These are phyloP conservation scores for Anthopleura xanthogrammica DNA, from an alignment of 92 coral and sea anemone species.

Conservation along the genomic window DNA sequence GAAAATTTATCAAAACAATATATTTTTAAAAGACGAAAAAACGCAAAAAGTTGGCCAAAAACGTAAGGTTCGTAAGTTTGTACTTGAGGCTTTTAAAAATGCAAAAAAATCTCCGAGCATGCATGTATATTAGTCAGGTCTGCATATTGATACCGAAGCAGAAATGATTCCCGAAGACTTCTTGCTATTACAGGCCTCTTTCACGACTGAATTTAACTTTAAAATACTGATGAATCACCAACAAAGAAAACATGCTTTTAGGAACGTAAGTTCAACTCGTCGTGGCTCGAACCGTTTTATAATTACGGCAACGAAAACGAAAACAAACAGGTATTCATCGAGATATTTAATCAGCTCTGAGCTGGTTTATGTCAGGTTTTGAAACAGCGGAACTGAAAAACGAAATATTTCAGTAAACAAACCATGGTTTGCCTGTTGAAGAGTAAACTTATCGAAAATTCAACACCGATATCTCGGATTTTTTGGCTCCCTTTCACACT, in stretches of 20 bases:
- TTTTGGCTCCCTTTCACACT: not conserved
- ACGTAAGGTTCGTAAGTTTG: too few relatives aligned
- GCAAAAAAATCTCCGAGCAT: too few relatives aligned
- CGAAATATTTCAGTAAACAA: not conserved
- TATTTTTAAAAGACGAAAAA: too few relatives aligned
- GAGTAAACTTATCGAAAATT: not conserved
- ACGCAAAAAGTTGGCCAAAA: too few relatives aligned
- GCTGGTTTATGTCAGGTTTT: not conserved
- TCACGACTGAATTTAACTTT: too few relatives aligned
- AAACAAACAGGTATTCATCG: not conserved
- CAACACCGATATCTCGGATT: not conserved
- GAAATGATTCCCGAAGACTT: too few relatives aligned
- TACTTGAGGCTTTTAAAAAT: too few relatives aligned
- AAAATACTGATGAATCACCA: too few relatives aligned
- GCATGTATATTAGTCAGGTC: too few relatives aligned
- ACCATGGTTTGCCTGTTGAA: not conserved
- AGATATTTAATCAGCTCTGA: not conserved
- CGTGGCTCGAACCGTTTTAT: not conserved
- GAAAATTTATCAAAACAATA: too few relatives aligned
- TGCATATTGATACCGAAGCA: too few relatives aligned
- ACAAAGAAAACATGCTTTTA: not conserved
- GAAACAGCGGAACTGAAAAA: slow-evolving; percentile 12
- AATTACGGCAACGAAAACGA: not conserved
- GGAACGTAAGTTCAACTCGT: not conserved
- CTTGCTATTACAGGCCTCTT: too few relatives aligned